Evolutionary conservation across 2,797 vertebrate genomes (phyloP).

Genomic region (Tokudaia tokunoshimensis): DNA sequence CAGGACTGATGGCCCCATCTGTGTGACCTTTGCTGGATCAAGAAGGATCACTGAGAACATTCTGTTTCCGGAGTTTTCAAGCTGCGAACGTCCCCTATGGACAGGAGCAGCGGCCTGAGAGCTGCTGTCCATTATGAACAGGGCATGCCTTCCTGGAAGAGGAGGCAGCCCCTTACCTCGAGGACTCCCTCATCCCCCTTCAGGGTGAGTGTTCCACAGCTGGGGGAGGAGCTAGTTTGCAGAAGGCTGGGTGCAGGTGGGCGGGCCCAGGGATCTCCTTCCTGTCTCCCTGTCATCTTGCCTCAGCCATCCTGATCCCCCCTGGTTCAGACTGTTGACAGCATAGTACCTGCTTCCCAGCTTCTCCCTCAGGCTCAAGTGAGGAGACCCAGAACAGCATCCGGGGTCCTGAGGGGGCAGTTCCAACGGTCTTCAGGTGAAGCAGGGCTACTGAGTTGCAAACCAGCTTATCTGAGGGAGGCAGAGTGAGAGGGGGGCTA

Average conservation of each 20-base stretch:
- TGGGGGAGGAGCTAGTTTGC: background rate
- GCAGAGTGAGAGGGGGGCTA: background rate
- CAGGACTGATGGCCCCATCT: slow-evolving; percentile 86
- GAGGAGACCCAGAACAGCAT: background rate
- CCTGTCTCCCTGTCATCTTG: background rate
- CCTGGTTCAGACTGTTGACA: background rate
- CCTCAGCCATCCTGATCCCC: background rate
- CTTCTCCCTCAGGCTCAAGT: background rate
- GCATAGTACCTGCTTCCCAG: background rate
- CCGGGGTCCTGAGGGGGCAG: background rate
- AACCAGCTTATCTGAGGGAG: background rate
- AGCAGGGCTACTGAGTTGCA: background rate
- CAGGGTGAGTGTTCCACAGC: background rate
- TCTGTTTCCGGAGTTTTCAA: slow-evolving; percentile 73
- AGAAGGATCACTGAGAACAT: slow-evolving; percentile 86
- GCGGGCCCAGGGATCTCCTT: too few species aligned
- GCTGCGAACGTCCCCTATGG: slow-evolving; percentile 82
- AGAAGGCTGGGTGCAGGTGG: background rate
- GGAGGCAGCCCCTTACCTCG: background rate
- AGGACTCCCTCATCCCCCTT: background rate
- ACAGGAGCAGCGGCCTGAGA: slow-evolving; percentile 69
- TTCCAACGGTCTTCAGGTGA: background rate
- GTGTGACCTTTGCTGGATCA: slow-evolving; percentile 87
- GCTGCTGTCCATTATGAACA: slow-evolving; percentile 80
- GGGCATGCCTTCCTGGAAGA: background rate